Percentiles rank a stretch among this genome's conserved stretches.
These are phyloP conservation scores for Eubucco bourcierii DNA, from an alignment of 2,113 vertebrate genomes.

Conservation along the genomic window DNA sequence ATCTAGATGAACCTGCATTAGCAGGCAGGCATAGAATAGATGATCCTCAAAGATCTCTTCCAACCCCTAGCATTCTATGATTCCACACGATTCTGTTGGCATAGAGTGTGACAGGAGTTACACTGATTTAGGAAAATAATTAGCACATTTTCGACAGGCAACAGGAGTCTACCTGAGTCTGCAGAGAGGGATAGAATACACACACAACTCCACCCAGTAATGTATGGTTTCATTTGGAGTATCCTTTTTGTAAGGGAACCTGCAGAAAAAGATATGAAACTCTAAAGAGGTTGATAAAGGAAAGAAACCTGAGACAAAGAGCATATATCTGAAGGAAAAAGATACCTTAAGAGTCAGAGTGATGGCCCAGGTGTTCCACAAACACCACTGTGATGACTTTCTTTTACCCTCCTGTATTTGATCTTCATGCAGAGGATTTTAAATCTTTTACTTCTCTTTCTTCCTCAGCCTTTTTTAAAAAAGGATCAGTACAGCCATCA, in stretches of 20 bases:
- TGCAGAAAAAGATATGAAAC: background rate
- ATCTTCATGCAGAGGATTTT: background rate
- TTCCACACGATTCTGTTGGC: too few relatives aligned
- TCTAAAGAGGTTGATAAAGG: background rate
- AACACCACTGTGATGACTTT: background rate
- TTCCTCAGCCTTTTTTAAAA: background rate
- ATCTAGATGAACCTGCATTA: too few relatives aligned
- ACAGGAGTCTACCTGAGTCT: background rate
- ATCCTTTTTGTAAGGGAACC: background rate
- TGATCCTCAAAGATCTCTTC: too few relatives aligned
- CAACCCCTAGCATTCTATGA: too few relatives aligned
- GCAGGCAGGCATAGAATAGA: too few relatives aligned
- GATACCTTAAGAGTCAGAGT: background rate
- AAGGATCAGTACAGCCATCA: background rate
- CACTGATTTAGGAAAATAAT: background rate
- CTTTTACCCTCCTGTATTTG: background rate
- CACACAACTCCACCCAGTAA: accelerated
- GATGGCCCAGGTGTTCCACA: background rate
- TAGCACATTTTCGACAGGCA: background rate
- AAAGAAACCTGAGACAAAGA: background rate
- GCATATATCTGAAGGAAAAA: background rate
- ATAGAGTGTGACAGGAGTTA: background rate
- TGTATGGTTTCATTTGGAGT: background rate
- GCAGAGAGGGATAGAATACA: background rate
- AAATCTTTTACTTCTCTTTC: background rate